These are phyloP conservation scores for Scalopus aquaticus DNA, from an alignment of 2,113 vertebrate species.

Conservation along the genomic window DNA sequence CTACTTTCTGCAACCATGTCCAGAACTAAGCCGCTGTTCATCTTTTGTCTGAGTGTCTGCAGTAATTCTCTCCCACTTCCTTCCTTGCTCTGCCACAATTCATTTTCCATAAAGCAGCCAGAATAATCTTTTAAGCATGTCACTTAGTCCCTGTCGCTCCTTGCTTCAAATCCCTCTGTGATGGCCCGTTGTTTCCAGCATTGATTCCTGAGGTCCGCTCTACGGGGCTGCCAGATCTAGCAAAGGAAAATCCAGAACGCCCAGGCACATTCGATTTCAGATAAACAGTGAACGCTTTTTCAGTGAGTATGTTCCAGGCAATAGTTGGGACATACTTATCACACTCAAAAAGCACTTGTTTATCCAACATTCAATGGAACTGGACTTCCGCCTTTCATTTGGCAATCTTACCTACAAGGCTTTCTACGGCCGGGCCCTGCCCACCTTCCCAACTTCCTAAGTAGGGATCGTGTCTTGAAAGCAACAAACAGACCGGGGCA, in stretches of 20 bases:
- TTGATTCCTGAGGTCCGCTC: neutral
- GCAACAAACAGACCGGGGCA: neutral
- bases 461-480: slow-evolving; percentile 66
- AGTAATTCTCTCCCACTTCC: neutral
- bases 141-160: neutral
- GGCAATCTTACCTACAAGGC: neutral
- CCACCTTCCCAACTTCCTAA: neutral
- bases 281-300: no score
- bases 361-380: neutral
- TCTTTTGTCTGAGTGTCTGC: neutral
- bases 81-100: neutral
- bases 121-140: neutral
- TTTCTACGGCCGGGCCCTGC: neutral
- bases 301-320: neutral
- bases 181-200: neutral
- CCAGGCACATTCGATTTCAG: neutral
- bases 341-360: neutral
- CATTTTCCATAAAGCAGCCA: neutral
- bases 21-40: neutral
- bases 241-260: neutral
- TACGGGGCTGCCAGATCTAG: neutral
- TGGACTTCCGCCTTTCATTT: neutral
- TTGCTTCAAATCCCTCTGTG: neutral
- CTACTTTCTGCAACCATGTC: neutral
- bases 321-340: neutral